A percentile compares a stretch with the other conserved stretches of the same genome.
These are phyloP conservation scores for Platalea minor DNA, from an alignment of 2,797 vertebrate species.

Conservation along the genomic window DNA sequence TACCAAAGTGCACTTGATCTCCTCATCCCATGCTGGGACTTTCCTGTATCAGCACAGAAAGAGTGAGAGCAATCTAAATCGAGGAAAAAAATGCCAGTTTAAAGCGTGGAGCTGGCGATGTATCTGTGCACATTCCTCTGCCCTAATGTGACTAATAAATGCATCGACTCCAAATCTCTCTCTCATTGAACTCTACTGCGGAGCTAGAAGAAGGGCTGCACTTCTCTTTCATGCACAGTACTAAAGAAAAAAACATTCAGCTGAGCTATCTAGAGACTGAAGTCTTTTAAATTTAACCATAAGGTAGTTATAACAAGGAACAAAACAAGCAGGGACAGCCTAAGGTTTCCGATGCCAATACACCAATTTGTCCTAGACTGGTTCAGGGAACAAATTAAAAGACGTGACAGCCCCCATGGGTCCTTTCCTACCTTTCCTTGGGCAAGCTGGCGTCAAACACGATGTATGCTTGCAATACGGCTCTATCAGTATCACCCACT, in stretches of 20 bases:
- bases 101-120: background rate
- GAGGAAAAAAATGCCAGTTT: background rate
- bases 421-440: background rate
- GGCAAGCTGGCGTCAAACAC: background rate
- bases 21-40: slow-evolving; percentile 54
- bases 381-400: slow-evolving; percentile 14
- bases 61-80: background rate
- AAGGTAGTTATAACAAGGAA: background rate
- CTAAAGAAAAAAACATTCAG: background rate
- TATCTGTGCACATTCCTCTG: background rate
- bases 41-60: background rate
- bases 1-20: slow-evolving; percentile 35
- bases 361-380: background rate
- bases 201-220: slow-evolving; percentile 22
- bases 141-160: slow-evolving; percentile 34
- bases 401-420: background rate
- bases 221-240: slow-evolving; percentile 28
- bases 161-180: background rate
- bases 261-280: slow-evolving; percentile 16
- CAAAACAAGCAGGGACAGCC: slow-evolving; percentile 36
- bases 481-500: background rate
- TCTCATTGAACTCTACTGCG: background rate
- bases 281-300: slow-evolving; percentile 12
- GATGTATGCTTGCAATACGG: accelerated
- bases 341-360: background rate